Base-by-base conservation (phyloP, 2,888 invertebrate species). In the Andrena trimmerana region DNA sequence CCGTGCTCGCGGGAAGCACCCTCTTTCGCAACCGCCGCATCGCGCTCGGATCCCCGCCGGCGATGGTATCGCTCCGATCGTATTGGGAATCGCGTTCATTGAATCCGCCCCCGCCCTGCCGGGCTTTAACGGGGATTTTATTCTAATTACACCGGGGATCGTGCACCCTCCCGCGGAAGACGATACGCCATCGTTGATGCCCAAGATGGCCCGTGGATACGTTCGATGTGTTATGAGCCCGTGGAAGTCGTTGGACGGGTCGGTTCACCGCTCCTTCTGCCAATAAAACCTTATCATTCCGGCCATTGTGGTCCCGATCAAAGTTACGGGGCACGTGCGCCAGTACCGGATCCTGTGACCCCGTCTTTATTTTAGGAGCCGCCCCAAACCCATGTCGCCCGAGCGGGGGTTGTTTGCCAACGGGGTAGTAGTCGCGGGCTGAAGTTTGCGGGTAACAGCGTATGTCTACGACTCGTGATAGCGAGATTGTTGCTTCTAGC, bases 261-360 rank as follows among this genome's bases (percentile, higher is more conserved):
- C 59, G 73, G 59, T 81, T 36, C 60, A 13, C 52, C 54, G 79
- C 63, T 50, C 57, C 24, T 59, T 57, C 62, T 2, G 50, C 27
- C 81, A 80, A 81, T 80, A 80, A 81, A 81, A 67, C 57, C 81
- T 73, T 80, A 73, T 81, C 81, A 73, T 79, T 70, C 65, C 42
- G 66, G 59, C 62, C 27, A 67, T 73, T 57, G 63, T 57, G 57
- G 52, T 48, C 13, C 2, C 54, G 52, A 66, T 33, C 66, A 10
- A 20, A 81, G 68, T 80, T 80, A 73, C 66, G 54, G 29, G 60
- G 31, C 42, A 66, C 78, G 78, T 52, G 50, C 48, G 33, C 62
- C 79, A 59, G 66, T 78, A 67, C 33, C 70, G 42, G 31, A 62
- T 67, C 48, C 71, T 42, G 33, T 33, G 66, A 70, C 70, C 79